Base-by-base conservation (phyloP, 2,888 invertebrate genomes). In the Euclidia mi region DNA sequence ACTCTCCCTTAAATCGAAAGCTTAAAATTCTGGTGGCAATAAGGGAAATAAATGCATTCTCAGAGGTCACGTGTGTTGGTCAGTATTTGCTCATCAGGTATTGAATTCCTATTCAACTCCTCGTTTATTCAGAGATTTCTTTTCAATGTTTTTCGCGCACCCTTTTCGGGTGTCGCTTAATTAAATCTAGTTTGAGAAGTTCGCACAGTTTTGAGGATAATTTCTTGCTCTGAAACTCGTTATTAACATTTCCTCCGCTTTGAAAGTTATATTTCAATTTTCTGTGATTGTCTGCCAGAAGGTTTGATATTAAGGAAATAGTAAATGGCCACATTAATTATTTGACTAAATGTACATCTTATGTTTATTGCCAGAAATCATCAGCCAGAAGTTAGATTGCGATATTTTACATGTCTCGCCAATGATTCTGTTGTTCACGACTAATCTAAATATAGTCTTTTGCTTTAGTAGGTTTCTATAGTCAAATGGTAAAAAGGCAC, bases 121-220 rank as follows among this genome's bases (percentile, higher is more conserved):
- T 87, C 84, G 80, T 86, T 87, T 85, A 79, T 82, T 81, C 76
- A 74, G 70, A 73, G 73, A 77, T 79, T n/a, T 77, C 80, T 79
- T 85, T 81, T 79, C 40, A 77, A 82, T 78, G 62, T 70, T 81
- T 81, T 80, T 78, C 71, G 63, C 45, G 52, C 45, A 42, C 48
- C 37, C 53, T 49, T 68, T 73, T 65, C 48, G 55, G 69, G 52
- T 52, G 64, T 58, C 62, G 65, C 67, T 78, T 84, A 83, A 81
- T 81, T 81, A 79, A 82, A 81, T 80, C 77, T 73, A 71, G 74
- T 74, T 77, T 65, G 56, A 32, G 48, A 68, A 70, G 56, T 70
- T 48, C 50, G 43, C 20, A 48, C 38, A 40, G 35, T 38, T 56
- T 45, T 41, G 25, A 7, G 28, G 14, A 32, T 50, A 11, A 37